phyloP scores from a whole-genome alignment of 2,113 vertebrate species.

The Phoenicopterus ruber region DNA sequence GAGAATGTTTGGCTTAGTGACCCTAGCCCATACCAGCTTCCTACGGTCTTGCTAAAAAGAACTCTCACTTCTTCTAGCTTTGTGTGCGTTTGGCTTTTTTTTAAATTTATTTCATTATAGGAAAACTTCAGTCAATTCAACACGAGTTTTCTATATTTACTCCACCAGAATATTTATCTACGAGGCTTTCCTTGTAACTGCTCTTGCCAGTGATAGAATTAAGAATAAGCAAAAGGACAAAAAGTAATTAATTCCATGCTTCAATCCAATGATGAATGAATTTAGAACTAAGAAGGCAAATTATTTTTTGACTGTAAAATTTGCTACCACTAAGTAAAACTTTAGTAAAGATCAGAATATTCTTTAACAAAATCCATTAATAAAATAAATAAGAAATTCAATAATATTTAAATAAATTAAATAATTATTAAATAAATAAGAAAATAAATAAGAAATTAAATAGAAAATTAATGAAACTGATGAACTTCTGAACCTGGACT shows the following conservation, averaged over 20 bases:
- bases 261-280: background rate
- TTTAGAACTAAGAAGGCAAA: background rate
- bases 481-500: background rate
- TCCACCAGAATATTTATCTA: background rate
- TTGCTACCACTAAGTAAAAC: background rate
- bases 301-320: conserved; percentile 29
- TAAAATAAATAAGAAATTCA: background rate
- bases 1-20: background rate
- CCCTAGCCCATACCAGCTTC: background rate
- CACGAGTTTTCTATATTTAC: background rate
- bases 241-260: background rate
- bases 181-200: background rate
- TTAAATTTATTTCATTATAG: background rate
- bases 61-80: background rate
- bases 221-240: background rate
- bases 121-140: background rate
- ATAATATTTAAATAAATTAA: background rate
- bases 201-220: background rate
- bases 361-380: background rate
- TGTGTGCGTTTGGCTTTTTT: background rate
- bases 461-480: background rate
- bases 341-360: conserved; percentile 7
- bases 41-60: background rate
- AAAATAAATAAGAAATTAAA: background rate
- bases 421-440: background rate